phyloP scores from a whole-genome alignment of 2,797 vertebrate genomes.

The Eospalax fontanierii region DNA sequence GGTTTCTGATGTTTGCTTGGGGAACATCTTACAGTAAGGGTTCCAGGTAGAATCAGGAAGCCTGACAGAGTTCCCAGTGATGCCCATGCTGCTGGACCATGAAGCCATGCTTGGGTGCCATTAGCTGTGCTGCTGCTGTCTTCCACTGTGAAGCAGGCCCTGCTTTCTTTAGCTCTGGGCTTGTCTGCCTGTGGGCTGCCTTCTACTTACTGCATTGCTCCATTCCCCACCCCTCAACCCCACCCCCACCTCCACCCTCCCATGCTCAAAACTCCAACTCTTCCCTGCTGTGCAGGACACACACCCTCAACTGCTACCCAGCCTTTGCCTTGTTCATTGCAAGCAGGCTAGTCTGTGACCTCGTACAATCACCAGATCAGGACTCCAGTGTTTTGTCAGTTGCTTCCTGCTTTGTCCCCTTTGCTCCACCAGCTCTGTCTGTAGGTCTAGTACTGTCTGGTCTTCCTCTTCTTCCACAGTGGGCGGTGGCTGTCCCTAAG shows the following conservation, averaged over 20 bases:
- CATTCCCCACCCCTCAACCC: too few relatives aligned
- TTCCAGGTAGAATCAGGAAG: neutral
- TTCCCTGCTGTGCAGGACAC: neutral
- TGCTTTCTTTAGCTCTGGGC: neutral
- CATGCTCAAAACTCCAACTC: neutral
- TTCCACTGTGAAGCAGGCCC: neutral
- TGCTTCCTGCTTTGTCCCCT: neutral
- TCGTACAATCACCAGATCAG: neutral
- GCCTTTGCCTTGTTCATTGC: neutral
- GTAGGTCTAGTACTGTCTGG: neutral
- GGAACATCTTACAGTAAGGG: neutral
- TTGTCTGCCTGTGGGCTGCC: neutral
- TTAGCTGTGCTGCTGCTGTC: neutral
- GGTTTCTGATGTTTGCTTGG: neutral
- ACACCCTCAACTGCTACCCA: neutral
- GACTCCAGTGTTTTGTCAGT: neutral
- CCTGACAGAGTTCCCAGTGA: neutral
- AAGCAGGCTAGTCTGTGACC: neutral
- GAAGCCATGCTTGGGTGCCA: neutral
- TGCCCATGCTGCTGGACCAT: fast-evolving
- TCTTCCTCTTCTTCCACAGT: neutral
- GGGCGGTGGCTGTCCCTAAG: neutral
- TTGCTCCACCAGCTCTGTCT: neutral
- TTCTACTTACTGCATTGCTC: neutral
- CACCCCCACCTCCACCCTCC: too few relatives aligned